phyloP scores from a whole-genome alignment of 2,888 invertebrate genomes.

The Galerucella pusilla region DNA sequence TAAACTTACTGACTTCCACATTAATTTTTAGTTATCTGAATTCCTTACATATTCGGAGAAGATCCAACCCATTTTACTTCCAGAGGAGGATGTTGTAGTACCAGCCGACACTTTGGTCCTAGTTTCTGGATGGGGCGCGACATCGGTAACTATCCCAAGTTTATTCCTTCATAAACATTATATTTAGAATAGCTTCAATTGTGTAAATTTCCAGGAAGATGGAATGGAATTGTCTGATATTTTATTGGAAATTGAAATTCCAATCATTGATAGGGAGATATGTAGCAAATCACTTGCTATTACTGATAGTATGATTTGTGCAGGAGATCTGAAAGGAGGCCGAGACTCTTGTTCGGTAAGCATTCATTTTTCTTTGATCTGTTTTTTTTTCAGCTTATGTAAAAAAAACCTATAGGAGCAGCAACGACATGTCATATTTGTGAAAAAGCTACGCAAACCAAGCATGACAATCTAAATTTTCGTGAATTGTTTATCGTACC shows the following conservation, averaged over 20 bases:
- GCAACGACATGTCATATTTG: too few species aligned
- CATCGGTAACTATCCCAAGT: constrained; percentile 27
- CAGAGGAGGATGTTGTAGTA: constrained; percentile 33
- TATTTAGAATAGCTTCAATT: background rate
- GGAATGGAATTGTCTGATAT: constrained; percentile 34
- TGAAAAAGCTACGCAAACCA: too few species aligned
- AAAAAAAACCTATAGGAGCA: too few species aligned
- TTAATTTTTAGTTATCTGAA: constrained; percentile 41
- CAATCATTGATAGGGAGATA: constrained; percentile 25
- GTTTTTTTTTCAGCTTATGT: too few species aligned
- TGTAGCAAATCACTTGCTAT: constrained; percentile 35
- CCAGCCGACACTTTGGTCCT: constrained; percentile 39
- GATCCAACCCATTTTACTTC: constrained; percentile 47
- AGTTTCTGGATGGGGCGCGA: constrained; percentile 51
- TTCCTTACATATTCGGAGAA: constrained; percentile 40
- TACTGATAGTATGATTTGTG: constrained; percentile 51
- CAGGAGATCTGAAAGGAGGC: constrained; percentile 48
- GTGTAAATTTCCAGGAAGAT: constrained; percentile 41
- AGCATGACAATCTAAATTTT: too few species aligned
- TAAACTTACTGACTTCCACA: background rate
- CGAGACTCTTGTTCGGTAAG: constrained; percentile 52
- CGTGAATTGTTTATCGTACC: too few species aligned
- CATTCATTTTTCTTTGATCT: background rate
- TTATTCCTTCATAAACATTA: background rate
- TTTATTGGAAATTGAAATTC: constrained; percentile 35